Base-by-base conservation (phyloP, 64 coral and sea anemone genomes). In the Orbicella faveolata region DNA sequence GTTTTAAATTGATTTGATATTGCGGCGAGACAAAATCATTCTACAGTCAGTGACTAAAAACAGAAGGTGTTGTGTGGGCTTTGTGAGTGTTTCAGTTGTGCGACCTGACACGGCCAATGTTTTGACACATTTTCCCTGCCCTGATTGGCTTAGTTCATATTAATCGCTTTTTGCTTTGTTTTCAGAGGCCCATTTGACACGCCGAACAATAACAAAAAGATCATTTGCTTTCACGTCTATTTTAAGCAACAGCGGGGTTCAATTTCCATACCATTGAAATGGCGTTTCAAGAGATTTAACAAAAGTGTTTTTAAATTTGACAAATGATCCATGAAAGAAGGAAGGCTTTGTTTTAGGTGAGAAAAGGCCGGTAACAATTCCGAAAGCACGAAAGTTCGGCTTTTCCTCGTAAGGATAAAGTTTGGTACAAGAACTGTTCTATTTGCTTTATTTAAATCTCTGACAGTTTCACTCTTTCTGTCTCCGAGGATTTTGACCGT, bases 191-290 rank as follows among this genome's bases (percentile, higher is more conserved):
- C 36, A 68, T 84, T 84, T 70, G 82, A 85, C 82, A 85, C 62
- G 36, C 64, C 44, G 65, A 37, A 85, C 21, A 72, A 85, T 52
- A 51, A 85, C 67, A 70, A 70, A 25, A 70, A 23, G 25, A 26
- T 16, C 55, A 70, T 26, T 23, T 70, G 68, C 82, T 51, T 70
- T 85, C 82, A 85, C 11, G 6, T n/a, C 82, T 85, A 85, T 85
- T 85, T 85, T 72, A 85, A 73, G 82, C 19, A 25, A 73, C 65
- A 23, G 82, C 21, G 37, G 82, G 64, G 41, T 73, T 72, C 11
- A 72, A 85, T 85, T 81, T 85, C 82, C 82, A 85, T 85, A 73
- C 36, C 82, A 44, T 26, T 72, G 36, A 73, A 85, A 85, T 85
- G 82, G 72, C 82, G 63, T n/a, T 81, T 23, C 36, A 52, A 72